Evolutionary conservation across 1,140 invertebrate genomes (phyloP).

Genomic region (Camponotus vicinus): DNA sequence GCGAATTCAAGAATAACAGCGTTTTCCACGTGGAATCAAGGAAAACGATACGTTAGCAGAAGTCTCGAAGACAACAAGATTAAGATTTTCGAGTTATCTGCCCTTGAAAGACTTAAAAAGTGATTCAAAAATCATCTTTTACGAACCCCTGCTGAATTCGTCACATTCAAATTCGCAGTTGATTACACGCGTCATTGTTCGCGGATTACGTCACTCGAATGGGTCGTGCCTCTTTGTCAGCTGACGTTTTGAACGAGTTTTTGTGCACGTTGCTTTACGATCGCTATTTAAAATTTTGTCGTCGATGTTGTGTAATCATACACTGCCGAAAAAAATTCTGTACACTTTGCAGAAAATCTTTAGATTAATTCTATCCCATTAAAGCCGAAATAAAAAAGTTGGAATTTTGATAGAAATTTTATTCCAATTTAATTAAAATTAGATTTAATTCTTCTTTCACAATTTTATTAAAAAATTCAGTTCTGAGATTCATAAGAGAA

Average conservation of each 20-base stretch:
- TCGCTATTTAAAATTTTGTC: slow-evolving; percentile 66
- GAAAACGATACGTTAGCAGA: background rate
- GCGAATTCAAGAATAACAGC: background rate
- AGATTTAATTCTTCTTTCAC: background rate
- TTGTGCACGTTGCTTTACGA: slow-evolving; percentile 55
- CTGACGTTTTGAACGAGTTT: slow-evolving; percentile 54
- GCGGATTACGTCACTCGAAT: slow-evolving; percentile 64
- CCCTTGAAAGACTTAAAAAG: slow-evolving; percentile 22
- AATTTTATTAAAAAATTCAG: background rate
- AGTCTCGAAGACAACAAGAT: slow-evolving; percentile 19
- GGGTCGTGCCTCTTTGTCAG: slow-evolving; percentile 50
- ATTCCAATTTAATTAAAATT: background rate
- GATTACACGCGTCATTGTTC: slow-evolving; percentile 4
- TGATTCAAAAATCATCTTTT: slow-evolving; percentile 7
- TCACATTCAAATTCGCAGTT: background rate
- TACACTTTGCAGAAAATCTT: background rate
- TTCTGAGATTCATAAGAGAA: background rate
- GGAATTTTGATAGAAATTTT: background rate
- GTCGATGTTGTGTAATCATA: background rate
- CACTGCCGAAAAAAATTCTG: background rate
- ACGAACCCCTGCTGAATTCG: background rate
- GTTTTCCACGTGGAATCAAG: background rate
- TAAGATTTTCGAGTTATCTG: background rate
- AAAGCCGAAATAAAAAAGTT: background rate
- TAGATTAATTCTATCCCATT: background rate